Base-by-base conservation (phyloP, 1,140 invertebrate species). In the Drosophila obscura region DNA sequence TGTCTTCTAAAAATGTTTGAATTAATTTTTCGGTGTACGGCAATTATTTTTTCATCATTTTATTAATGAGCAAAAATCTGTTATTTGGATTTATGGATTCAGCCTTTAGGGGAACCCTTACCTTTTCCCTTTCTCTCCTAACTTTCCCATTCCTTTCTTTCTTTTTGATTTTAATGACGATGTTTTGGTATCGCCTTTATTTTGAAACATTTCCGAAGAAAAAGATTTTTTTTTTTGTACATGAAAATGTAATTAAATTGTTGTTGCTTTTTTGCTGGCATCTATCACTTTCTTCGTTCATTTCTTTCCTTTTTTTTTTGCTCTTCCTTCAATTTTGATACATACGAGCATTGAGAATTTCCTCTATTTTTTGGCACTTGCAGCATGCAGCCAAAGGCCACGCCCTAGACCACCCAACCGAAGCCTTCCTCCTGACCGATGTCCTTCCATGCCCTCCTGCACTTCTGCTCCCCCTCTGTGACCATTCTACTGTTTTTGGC, bases 351-450 rank as follows among this genome's bases (percentile, higher is more conserved):
- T 39, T 39, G 4, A 11, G 35, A 39, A 39, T 39, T 71, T 80
- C 39, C 61, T 55, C 63, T 67, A 60, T 53, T 50, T 64, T 61
- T 83, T 69, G 73, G 62, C 67, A 66, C 41, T 64, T 56, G 13
- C 57, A 41, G 56, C 39, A 22, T 61, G 59, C 48, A 60, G 2
- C 58, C n/a, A 43, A 51, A 43, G 22, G 31, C 49, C 65, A 68
- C 65, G 48, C 65, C 65, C 45, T 16, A 19, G 5, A 11, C 9
- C 44, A 15, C 16, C 15, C 48, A 24, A 11, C 35, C 61, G 24
- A 28, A 26, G n/a, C 31, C 13, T 5, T 6, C 31, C 35, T 39
- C 64, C 49, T 57, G 55, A 45, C 65, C n/a, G 39, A 15, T 55
- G 26, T 55, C 15, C 51, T 35, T 11, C 16, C 41, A 49, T 13